These are phyloP conservation scores for Ptychochromis oligacanthus DNA, from an alignment of 2,113 vertebrate genomes.

Conservation along the genomic window DNA sequence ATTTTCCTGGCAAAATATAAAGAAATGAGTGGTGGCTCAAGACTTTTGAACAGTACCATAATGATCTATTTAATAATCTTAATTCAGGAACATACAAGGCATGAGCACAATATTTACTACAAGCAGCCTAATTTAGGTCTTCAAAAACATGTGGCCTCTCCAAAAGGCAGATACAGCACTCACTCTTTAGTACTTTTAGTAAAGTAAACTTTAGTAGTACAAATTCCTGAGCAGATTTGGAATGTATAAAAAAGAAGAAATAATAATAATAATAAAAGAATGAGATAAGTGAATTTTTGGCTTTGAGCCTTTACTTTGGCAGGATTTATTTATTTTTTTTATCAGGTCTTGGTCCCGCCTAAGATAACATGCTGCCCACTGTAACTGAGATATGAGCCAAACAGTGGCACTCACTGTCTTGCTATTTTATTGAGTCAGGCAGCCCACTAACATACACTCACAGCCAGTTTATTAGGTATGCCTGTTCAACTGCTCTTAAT, in stretches of 20 bases:
- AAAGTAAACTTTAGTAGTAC: neutral
- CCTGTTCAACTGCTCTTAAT: neutral
- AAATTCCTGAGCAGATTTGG: neutral
- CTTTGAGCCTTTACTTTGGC: neutral
- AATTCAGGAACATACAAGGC: neutral
- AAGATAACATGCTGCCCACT: neutral
- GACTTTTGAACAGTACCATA: neutral
- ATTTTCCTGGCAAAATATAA: too few species aligned
- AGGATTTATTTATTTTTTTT: too few species aligned
- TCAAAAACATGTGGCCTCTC: too few species aligned
- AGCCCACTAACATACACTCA: neutral
- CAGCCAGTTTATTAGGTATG: neutral
- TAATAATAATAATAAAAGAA: neutral
- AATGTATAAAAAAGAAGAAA: neutral
- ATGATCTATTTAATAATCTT: neutral
- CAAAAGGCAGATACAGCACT: neutral
- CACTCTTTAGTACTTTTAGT: neutral
- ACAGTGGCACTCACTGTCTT: neutral
- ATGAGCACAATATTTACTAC: neutral
- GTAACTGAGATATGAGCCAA: neutral
- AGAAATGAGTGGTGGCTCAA: too few species aligned
- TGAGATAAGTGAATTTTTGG: neutral
- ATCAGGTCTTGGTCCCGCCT: neutral
- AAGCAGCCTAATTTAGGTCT: neutral
- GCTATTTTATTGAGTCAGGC: neutral